phyloP scores from a whole-genome alignment of 2,797 vertebrate species.

The Brachyrhaphis roseni region DNA sequence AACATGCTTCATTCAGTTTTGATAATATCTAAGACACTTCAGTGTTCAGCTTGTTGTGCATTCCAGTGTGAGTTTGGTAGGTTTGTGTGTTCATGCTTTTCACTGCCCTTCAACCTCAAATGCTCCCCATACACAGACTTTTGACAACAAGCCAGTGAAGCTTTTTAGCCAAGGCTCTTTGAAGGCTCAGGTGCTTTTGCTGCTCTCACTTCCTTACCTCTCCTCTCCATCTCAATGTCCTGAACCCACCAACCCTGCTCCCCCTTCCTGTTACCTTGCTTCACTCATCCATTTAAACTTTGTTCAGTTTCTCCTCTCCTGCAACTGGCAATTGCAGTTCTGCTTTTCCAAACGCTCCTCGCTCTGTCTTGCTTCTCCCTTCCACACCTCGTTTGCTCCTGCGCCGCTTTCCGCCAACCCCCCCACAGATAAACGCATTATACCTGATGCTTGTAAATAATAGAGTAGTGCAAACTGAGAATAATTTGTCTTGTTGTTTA shows the following conservation, averaged over 20 bases:
- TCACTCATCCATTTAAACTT: not conserved
- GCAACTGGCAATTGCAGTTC: not conserved
- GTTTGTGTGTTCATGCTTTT: slow-evolving; percentile 23
- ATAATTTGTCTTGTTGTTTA: not conserved
- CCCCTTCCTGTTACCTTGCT: not conserved
- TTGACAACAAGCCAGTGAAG: slow-evolving; percentile 66
- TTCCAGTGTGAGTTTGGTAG: not conserved
- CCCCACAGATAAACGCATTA: not conserved
- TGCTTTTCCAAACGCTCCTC: not conserved
- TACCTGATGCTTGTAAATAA: not conserved
- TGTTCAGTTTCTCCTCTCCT: not conserved
- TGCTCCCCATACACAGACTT: slow-evolving; percentile 34
- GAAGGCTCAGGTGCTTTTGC: slow-evolving; percentile 63
- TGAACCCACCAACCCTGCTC: not conserved
- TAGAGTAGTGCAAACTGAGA: not conserved
- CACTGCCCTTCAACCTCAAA: slow-evolving; percentile 2
- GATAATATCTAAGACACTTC: not conserved
- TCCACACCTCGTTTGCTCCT: not conserved
- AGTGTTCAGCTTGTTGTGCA: not conserved
- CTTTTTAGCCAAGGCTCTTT: slow-evolving; percentile 64
- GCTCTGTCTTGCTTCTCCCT: not conserved
- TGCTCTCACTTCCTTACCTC: slow-evolving; percentile 55
- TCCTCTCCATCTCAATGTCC: slow-evolving; percentile 27
- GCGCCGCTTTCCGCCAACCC: not conserved
- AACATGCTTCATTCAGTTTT: not conserved